Conservation (phyloP, 2,888 invertebrate genomes). For the Oegoconia quadripuncta region DNA sequence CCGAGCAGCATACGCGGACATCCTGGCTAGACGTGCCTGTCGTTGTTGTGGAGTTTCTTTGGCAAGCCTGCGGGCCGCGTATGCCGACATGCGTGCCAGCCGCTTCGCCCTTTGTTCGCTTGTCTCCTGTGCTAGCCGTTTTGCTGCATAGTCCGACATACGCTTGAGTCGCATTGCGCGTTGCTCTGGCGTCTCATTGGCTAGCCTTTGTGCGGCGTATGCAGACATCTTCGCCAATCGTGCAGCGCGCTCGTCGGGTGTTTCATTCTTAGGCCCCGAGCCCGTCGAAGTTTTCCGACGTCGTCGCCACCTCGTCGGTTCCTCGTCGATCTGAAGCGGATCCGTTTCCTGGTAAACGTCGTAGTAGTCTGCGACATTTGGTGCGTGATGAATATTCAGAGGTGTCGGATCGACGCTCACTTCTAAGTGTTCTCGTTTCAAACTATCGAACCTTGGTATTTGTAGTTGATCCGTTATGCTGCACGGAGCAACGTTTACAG, state of each 20-base stretch:
- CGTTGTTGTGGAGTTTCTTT: conserved; percentile 64
- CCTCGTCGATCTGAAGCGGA: conserved; percentile 22
- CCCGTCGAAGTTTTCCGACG: conserved; percentile 39
- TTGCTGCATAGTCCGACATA: conserved; percentile 71
- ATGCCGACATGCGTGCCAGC: conserved; percentile 66
- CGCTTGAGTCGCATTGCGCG: conserved; percentile 55
- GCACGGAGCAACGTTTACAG: conserved; percentile 31
- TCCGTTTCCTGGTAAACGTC: conserved; percentile 33
- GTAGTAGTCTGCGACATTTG: background rate
- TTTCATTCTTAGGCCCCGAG: conserved; percentile 42
- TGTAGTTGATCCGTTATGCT: conserved; percentile 32
- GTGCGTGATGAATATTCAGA: background rate
- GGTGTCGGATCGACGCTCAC: background rate
- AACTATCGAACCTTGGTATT: conserved; percentile 23
- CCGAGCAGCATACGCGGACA: conserved; percentile 68
- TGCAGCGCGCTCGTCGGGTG: conserved; percentile 49
- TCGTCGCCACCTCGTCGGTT: conserved; percentile 20
- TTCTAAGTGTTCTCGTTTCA: conserved; percentile 38
- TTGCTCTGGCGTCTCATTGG: conserved; percentile 63
- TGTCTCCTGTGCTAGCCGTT: conserved; percentile 55
- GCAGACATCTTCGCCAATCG: conserved; percentile 68
- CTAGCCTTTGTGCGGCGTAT: conserved; percentile 64
- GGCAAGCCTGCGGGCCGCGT: conserved; percentile 64
- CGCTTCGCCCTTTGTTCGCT: conserved; percentile 59
- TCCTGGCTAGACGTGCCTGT: conserved; percentile 49